Base-by-base conservation (phyloP, 2,113 vertebrate species). In the Serinus canaria region DNA sequence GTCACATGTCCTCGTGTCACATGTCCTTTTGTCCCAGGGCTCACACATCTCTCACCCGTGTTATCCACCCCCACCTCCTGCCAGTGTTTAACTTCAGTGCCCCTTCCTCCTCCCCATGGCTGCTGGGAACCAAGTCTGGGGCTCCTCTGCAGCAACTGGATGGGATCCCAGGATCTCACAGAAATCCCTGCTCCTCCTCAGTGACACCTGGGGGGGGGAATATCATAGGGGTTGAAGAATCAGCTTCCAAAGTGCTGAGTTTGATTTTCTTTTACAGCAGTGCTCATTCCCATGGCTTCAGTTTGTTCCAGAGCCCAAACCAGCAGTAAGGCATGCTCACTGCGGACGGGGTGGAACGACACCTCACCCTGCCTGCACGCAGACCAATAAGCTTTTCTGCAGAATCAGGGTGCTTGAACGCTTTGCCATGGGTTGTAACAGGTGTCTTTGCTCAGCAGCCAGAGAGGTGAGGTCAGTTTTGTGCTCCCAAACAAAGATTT, bases 261-360 rank as follows among this genome's bases (percentile, higher is more conserved):
- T 94, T 84, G 43, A 72, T 72, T 87, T 91, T 91, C 39, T 75
- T 78, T 82, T 44, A 20, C 47, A 47, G 19, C 69, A 84, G 39
- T 18, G 19, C 33, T 83, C 37, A 21, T 86, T 88, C 75, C 58
- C 79, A 44, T 64, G 70, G 67, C 37, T 80, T 80, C 67, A 46
- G 10, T 37, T 77, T 63, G 27, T 68, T 22, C 52, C 6, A 2
- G 27, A 35, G 43, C 47, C 60, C 19, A 27, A 72, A 92, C 43
- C 31, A 91, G 15, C 46, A 77, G 25, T 43, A 66, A 62, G 68
- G 43, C 33, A 19, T 0, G 4, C 19, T 43, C 17, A 14, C 30
- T 1, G 1, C 30, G 0, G n/a, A 3, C 35, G 16, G 31, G 24
- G 52, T 1, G 1, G 83, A 67, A 50, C 0, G 0, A 19, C 30